Percentiles rank a stretch among this genome's conserved stretches.
Conservation (phyloP, 2,113 vertebrate genomes). For the Alethe diademata region DNA sequence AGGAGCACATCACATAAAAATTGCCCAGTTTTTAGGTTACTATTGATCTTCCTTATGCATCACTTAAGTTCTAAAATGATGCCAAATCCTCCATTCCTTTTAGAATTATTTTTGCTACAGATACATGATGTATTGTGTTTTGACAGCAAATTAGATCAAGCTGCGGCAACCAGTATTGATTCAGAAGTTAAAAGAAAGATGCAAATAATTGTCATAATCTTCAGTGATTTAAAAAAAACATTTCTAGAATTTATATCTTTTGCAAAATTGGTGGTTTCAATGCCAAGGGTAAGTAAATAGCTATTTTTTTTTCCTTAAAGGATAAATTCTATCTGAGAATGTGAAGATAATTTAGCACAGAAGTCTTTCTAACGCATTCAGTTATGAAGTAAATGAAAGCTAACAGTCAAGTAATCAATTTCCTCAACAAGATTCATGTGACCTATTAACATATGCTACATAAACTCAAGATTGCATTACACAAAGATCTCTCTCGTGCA, state of each 20-base stretch:
- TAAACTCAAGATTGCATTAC: not conserved
- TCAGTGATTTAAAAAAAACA: not conserved
- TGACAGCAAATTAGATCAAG: not conserved
- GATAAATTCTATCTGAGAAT: not conserved
- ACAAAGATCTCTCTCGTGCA: not conserved
- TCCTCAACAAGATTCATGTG: not conserved
- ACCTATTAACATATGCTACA: not conserved
- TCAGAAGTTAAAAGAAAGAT: not conserved
- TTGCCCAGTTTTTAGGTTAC: not conserved
- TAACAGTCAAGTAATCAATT: not conserved
- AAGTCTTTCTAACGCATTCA: not conserved
- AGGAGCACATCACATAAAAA: not conserved
- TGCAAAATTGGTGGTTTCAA: not conserved
- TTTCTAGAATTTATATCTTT: not conserved
- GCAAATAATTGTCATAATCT: not conserved
- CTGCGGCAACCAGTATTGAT: not conserved
- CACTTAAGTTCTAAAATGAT: not conserved
- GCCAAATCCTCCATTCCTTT: not conserved
- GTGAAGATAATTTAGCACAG: not conserved
- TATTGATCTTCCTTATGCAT: not conserved
- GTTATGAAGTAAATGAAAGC: not conserved
- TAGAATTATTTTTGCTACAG: not conserved
- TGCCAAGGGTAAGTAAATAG: not conserved
- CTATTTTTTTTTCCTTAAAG: not conserved
- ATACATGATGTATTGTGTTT: not conserved